Conservation (phyloP, 2,797 vertebrate species). For the Liasis olivaceus region DNA sequence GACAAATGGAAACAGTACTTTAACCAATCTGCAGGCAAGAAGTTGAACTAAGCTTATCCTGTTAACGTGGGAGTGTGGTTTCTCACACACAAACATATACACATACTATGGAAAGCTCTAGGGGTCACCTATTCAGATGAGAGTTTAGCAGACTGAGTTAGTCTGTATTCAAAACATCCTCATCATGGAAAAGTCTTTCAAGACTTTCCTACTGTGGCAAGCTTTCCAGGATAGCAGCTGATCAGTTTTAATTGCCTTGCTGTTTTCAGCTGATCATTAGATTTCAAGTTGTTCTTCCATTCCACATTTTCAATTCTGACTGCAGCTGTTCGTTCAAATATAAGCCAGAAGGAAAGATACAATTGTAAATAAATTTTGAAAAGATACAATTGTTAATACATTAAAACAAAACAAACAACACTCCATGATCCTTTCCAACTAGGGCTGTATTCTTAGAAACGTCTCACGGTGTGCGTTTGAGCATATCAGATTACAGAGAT, state of each 20-base stretch:
- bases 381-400: background rate
- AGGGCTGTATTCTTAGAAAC: background rate
- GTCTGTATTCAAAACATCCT: no score
- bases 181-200: background rate
- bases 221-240: background rate
- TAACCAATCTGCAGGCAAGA: no score
- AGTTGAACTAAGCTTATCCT: no score
- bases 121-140: background rate
- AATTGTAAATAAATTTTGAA: background rate
- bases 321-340: background rate
- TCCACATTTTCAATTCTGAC: no score
- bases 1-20: no score
- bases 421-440: background rate
- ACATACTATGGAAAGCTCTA: background rate
- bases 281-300: background rate
- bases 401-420: background rate
- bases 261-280: background rate
- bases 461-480: background rate
- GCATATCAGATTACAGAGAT: background rate
- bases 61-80: no score
- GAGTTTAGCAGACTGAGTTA: background rate
- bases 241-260: background rate
- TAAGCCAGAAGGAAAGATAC: background rate
- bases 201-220: background rate
- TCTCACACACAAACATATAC: background rate